Evolutionary conservation across 2,888 invertebrate genomes (phyloP).

Genomic region (Pseudococcus longispinus): DNA sequence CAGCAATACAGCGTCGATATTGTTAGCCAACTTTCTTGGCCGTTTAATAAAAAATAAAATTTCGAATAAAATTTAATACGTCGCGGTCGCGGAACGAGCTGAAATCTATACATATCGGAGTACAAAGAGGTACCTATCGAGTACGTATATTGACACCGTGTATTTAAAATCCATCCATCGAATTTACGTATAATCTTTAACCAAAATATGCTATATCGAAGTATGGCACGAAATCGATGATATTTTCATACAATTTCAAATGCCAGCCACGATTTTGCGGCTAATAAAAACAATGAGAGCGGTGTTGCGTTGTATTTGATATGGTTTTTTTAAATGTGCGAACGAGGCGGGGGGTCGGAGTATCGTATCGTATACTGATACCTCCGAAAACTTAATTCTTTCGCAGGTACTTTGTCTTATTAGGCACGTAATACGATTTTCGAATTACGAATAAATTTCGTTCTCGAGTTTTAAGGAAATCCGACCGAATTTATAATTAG

Average conservation of each 20-base stretch:
- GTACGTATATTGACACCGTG: neutral
- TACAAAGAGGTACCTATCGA: too few species aligned
- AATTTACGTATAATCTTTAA: neutral
- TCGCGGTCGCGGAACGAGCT: neutral
- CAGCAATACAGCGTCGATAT: neutral
- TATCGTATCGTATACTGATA: neutral
- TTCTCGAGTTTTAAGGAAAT: conserved; percentile 34
- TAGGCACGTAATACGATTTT: conserved; percentile 54
- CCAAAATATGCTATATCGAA: neutral
- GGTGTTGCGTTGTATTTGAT: conserved; percentile 12
- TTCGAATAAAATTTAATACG: conserved; percentile 2
- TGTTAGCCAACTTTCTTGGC: conserved; percentile 6
- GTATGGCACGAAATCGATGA: conserved; percentile 28
- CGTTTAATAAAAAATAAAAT: conserved; percentile 27
- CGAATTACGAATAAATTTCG: conserved; percentile 44
- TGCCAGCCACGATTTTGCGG: conserved; percentile 51
- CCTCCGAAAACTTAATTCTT: neutral
- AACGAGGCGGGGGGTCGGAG: too few species aligned
- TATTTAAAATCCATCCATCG: conserved; percentile 13
- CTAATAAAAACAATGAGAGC: conserved; percentile 52
- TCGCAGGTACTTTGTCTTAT: conserved; percentile 48
- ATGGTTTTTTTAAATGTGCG: neutral
- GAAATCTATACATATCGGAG: neutral
- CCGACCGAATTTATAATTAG: conserved; percentile 32
- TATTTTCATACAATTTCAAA: conserved; percentile 40